Base-by-base conservation (phyloP, 2,797 vertebrate genomes). In the Syngnathus acus region DNA sequence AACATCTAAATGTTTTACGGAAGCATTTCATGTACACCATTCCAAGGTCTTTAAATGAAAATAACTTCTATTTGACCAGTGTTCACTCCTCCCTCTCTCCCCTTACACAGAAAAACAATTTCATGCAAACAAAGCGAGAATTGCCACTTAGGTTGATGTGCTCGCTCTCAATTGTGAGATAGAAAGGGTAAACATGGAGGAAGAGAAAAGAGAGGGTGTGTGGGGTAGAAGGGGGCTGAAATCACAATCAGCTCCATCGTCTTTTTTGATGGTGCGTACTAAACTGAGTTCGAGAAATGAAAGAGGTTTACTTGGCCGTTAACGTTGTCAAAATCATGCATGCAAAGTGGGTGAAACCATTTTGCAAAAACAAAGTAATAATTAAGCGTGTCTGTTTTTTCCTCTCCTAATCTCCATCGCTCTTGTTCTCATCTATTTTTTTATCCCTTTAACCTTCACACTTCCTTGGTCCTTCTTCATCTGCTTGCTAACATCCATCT, bases 171-270 rank as follows among this genome's bases (percentile, higher is more conserved):
- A 65, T 69, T 68, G 67, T 51, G 57, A 78, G 78, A 77, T 78
- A 72, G 75, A 78, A 69, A 69, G 58, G 64, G 75, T 73, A 82
- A 81, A 84, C 77, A 78, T 47, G 57, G 65, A 72, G 67, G 69
- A 64, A 70, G 67, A 74, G 65, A 59, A 71, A 62, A 61, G 19
- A 1, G 39, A 21, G 59, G n/a, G 39, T 65, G 70, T 65, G 65
- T 58, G 69, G 59, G 74, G 66, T 40, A 65, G 58, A 69, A 68
- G 45, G 62, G 71, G 1, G 16, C 59, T 64, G 58, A 62, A 73
- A 87, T 81, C 78, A 76, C 76, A 71, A 79, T 81, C 59, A 19
- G 19, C n/a, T 59, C 8, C 66, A 74, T 76, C 64, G 67, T 70
- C 73, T 59, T 66, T 77, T 72, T 65, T 81, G 80, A 67, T 76